Percentiles rank a stretch among this genome's conserved stretches.
These are phyloP conservation scores for Drosophila paramelanica DNA, from an alignment of 2,888 invertebrate genomes.

Conservation along the genomic window DNA sequence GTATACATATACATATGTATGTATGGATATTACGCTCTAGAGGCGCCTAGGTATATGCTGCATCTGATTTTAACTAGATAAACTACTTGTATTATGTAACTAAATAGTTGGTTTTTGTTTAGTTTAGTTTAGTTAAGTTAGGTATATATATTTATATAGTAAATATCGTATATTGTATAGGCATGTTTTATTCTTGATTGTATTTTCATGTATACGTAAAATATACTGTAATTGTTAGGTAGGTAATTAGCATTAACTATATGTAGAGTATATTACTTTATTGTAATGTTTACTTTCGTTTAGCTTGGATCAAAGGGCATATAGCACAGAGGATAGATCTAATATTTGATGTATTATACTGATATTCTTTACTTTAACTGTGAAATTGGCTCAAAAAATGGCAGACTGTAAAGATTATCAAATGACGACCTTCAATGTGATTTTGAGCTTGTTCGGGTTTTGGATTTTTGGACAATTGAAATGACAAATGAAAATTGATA, in stretches of 20 bases:
- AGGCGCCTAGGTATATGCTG: slow-evolving; percentile 43
- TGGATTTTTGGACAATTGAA: slow-evolving; percentile 25
- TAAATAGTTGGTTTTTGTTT: slow-evolving; percentile 40
- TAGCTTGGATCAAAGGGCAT: slow-evolving; percentile 6
- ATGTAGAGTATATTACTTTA: slow-evolving; percentile 33
- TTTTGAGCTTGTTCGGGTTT: slow-evolving; percentile 9
- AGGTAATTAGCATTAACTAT: slow-evolving; percentile 32
- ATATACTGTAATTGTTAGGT: slow-evolving; percentile 18
- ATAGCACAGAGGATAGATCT: neutral
- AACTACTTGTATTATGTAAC: slow-evolving; percentile 55
- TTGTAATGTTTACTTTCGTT: slow-evolving; percentile 23
- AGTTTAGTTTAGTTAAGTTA: slow-evolving; percentile 36
- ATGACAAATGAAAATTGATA: slow-evolving; percentile 56
- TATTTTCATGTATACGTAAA: slow-evolving; percentile 34
- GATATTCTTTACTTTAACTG: slow-evolving; percentile 2
- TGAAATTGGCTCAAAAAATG: slow-evolving; percentile 17
- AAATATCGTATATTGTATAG: slow-evolving; percentile 40
- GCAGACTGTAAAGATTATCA: slow-evolving; percentile 22
- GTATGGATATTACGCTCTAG: slow-evolving; percentile 34
- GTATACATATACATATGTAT: slow-evolving; percentile 24
- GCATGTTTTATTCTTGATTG: slow-evolving; percentile 14
- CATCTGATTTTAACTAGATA: slow-evolving; percentile 42
- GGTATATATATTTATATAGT: slow-evolving; percentile 26
- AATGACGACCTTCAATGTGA: slow-evolving; percentile 9
- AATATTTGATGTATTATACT: neutral